These are phyloP conservation scores for Kryptopterus vitreolus DNA, from an alignment of 2,797 vertebrate genomes.

Conservation along the genomic window DNA sequence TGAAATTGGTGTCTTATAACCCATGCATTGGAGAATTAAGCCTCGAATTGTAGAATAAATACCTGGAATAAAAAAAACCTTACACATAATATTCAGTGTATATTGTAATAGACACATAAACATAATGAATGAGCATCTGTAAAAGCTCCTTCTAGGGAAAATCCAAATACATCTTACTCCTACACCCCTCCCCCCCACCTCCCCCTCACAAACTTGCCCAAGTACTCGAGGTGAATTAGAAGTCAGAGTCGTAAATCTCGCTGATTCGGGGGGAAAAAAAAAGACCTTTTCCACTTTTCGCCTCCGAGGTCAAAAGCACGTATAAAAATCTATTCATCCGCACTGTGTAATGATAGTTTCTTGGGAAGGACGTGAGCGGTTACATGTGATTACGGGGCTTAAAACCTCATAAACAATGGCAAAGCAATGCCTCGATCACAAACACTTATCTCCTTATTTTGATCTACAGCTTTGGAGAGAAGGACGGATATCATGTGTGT, in stretches of 20 bases:
- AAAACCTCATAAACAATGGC: background rate
- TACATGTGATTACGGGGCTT: background rate
- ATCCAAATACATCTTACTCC: background rate
- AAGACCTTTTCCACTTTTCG: background rate
- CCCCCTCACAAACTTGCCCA: background rate
- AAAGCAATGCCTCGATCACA: background rate
- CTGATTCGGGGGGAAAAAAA: background rate
- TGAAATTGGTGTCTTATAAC: background rate
- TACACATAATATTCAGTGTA: background rate
- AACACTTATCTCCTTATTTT: background rate
- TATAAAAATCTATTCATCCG: background rate
- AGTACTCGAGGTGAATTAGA: constrained; percentile 4
- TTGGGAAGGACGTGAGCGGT: background rate
- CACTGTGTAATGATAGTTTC: background rate
- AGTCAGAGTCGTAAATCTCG: constrained; percentile 8
- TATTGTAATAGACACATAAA: background rate
- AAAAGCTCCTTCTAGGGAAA: background rate
- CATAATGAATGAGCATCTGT: background rate
- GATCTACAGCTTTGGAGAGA: background rate
- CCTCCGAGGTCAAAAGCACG: background rate
- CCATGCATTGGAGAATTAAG: background rate
- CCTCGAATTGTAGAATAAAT: background rate
- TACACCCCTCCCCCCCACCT: too few species aligned
- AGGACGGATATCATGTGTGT: background rate
- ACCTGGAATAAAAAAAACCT: background rate